phyloP scores from a whole-genome alignment of 2,797 vertebrate species.

The Bucorvus abyssinicus region DNA sequence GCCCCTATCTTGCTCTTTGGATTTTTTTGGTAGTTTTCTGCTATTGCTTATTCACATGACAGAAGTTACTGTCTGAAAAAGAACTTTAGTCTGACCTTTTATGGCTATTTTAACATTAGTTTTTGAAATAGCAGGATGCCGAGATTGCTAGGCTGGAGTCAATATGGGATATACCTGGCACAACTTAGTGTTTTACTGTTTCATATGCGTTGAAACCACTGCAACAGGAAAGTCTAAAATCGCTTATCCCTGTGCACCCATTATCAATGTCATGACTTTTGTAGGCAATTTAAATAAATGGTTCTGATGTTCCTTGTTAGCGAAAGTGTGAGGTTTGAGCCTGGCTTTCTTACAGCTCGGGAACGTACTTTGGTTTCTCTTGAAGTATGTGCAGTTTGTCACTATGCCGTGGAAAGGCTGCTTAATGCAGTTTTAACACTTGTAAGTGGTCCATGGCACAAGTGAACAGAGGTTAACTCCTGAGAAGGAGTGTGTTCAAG shows the following conservation, averaged over 20 bases:
- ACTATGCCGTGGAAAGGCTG: background rate
- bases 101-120: background rate
- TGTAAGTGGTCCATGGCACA: background rate
- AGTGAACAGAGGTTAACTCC: background rate
- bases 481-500: background rate
- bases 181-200: background rate
- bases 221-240: background rate
- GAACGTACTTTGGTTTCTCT: background rate
- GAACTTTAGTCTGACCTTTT: background rate
- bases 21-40: background rate
- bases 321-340: background rate
- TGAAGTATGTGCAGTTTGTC: background rate
- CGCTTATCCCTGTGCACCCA: background rate
- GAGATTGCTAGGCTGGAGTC: background rate
- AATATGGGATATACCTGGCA: background rate
- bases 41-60: background rate
- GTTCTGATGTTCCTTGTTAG: background rate
- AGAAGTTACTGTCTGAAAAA: background rate
- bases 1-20: rapidly evolving
- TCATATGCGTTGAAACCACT: background rate
- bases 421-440: background rate
- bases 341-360: background rate
- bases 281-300: background rate
- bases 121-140: background rate
- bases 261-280: background rate